These are phyloP conservation scores for Herminia tarsipennalis DNA, from an alignment of 2,888 invertebrate genomes.

Conservation along the genomic window DNA sequence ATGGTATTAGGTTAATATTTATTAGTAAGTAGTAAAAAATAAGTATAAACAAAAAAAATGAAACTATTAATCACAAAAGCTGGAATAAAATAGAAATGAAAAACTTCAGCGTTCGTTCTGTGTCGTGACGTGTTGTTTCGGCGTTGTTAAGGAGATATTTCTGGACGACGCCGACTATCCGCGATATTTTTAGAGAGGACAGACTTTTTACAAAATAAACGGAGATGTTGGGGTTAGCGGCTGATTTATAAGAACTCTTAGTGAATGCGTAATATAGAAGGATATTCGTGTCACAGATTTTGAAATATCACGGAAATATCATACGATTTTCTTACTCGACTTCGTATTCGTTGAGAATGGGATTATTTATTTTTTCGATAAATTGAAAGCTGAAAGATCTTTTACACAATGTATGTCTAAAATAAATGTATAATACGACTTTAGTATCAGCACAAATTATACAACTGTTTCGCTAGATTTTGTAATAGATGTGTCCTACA, in stretches of 20 bases:
- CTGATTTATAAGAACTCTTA: constrained; percentile 65
- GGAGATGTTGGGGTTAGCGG: constrained; percentile 66
- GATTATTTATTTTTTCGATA: too few species aligned
- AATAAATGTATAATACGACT: too few species aligned
- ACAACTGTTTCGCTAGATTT: too few species aligned
- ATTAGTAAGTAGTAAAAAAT: too few species aligned
- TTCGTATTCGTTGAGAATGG: too few species aligned
- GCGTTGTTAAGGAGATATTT: constrained; percentile 71
- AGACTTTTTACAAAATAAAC: constrained; percentile 83
- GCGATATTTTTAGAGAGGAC: constrained; percentile 80
- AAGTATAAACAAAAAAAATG: constrained; percentile 29
- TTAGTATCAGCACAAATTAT: not conserved
- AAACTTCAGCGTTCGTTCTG: constrained; percentile 40
- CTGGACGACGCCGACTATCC: constrained; percentile 72
- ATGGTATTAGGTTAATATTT: too few species aligned
- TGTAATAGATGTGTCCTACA: constrained; percentile 9
- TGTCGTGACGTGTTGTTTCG: constrained; percentile 59
- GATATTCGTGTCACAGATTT: not conserved
- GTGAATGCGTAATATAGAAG: constrained; percentile 17
- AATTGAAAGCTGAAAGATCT: too few species aligned
- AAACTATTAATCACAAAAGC: constrained; percentile 33
- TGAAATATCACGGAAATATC: not conserved
- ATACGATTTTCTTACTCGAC: too few species aligned
- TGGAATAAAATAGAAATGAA: constrained; percentile 35
- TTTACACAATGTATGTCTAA: too few species aligned